These are phyloP conservation scores for Sebastiscus tertius DNA, from an alignment of 2,797 vertebrate genomes.

Conservation along the genomic window DNA sequence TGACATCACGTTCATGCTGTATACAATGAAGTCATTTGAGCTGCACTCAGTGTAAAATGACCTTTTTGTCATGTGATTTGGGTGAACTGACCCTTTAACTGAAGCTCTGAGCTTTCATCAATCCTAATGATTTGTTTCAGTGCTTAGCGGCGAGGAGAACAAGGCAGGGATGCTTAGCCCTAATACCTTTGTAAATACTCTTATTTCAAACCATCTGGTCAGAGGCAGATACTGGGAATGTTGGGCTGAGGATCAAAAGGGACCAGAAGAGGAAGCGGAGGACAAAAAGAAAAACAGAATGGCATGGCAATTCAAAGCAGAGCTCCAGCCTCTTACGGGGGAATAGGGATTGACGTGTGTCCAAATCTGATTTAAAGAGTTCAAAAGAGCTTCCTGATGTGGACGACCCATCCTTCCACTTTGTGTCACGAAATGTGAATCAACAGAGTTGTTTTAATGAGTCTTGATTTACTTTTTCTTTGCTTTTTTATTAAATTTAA, in stretches of 20 bases:
- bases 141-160: constrained; percentile 44
- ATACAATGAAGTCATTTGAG: not conserved
- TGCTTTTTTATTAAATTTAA: not conserved
- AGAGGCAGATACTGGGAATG: constrained; percentile 62
- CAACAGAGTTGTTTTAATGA: not conserved
- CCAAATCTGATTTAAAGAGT: constrained; percentile 41
- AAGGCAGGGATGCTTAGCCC: constrained; percentile 63
- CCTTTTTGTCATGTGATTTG: not conserved
- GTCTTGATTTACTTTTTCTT: not conserved
- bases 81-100: constrained; percentile 9
- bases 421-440: not conserved
- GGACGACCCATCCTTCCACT: not conserved
- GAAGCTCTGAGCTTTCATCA: constrained; percentile 27
- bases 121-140: constrained; percentile 43
- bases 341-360: constrained; percentile 33
- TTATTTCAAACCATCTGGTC: constrained; percentile 80
- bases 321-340: constrained; percentile 27
- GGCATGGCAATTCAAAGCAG: constrained; percentile 34
- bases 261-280: constrained; percentile 6
- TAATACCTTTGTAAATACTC: constrained; percentile 77
- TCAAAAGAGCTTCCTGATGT: not conserved
- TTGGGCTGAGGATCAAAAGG: constrained; percentile 47
- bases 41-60: not conserved
- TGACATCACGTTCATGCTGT: not conserved
- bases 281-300: constrained; percentile 3